Base-by-base conservation (phyloP, 2,113 vertebrate species). In the Trochalopteron elliotii region DNA sequence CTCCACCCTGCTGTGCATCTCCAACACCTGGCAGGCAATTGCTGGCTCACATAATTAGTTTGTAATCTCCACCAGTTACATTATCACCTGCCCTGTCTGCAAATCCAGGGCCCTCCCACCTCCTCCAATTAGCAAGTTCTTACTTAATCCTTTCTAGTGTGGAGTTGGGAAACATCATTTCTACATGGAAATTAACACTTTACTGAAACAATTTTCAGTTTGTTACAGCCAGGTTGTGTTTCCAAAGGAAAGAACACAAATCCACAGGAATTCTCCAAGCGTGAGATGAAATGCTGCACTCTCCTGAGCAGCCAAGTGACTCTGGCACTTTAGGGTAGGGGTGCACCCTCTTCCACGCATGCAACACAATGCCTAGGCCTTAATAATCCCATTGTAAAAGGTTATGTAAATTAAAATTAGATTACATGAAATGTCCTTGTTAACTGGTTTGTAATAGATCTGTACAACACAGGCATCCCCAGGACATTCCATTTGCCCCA, bases 321-420 rank as follows among this genome's bases (percentile, higher is more conserved):
- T 64, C 37, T 6, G 60, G 33, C 3, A 6, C 49, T 78, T 75
- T 2, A 42, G 64, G 64, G 49, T 65, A 56, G 53, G 19, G 11
- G 19, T 33, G 33, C 31, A 45, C 37, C 30, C 22, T 52, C 7
- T 21, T 70, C 42, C 44, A 40, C 28, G 27, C 9, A 6, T 21
- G 18, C 39, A 25, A 63, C 83, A 27, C 35, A 77, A 42, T 50
- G 47, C 33, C 42, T 61, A 33, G 83, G 0, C 35, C 21, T 63
- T 65, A 82, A 65, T 52, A 95, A 93, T 82, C 42, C 75, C 31
- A 88, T 89, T 88, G 70, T 59, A 16, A 90, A 93, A 88, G 70
- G 57, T 72, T 76, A 45, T 69, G 59, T 44, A 88, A 91, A 90
- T 93, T 76, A 63, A 92, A 90, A 94, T 94, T 90, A 55, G 50